Evolutionary conservation across 2,113 vertebrate genomes (phyloP).

Genomic region (Planiliza haematocheilus): DNA sequence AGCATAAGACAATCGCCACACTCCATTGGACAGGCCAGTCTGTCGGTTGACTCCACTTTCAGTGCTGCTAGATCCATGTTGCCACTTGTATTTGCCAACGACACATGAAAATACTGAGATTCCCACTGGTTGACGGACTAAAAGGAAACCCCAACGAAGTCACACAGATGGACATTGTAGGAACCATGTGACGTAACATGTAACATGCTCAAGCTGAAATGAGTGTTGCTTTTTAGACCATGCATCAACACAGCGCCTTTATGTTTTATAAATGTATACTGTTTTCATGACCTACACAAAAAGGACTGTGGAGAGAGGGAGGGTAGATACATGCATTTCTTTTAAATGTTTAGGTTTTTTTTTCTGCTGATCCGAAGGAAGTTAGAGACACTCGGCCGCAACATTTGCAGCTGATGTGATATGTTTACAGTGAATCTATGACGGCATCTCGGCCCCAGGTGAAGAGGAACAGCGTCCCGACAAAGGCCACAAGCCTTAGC

Average conservation of each 20-base stretch:
- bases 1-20: conserved; percentile 73
- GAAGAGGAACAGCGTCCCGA: background rate
- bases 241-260: conserved; percentile 53
- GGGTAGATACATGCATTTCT: conserved; percentile 43
- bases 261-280: conserved; percentile 67
- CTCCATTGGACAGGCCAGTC: conserved; percentile 59
- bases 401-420: conserved; percentile 45
- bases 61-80: conserved; percentile 71
- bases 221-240: conserved; percentile 60
- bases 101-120: conserved; percentile 30
- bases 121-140: conserved; percentile 37
- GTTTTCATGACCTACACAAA: conserved; percentile 52
- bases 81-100: conserved; percentile 75
- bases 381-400: conserved; percentile 24
- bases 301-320: conserved; percentile 24
- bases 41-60: conserved; percentile 52
- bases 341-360: conserved; percentile 39
- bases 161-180: conserved; percentile 25
- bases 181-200: conserved; percentile 46
- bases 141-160: conserved; percentile 26
- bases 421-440: conserved; percentile 69
- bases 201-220: conserved; percentile 45
- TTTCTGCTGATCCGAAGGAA: conserved; percentile 50
- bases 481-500: conserved; percentile 37
- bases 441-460: conserved; percentile 14